These are phyloP conservation scores for Luperina testacea DNA, from an alignment of 2,888 invertebrate species.

Conservation along the genomic window DNA sequence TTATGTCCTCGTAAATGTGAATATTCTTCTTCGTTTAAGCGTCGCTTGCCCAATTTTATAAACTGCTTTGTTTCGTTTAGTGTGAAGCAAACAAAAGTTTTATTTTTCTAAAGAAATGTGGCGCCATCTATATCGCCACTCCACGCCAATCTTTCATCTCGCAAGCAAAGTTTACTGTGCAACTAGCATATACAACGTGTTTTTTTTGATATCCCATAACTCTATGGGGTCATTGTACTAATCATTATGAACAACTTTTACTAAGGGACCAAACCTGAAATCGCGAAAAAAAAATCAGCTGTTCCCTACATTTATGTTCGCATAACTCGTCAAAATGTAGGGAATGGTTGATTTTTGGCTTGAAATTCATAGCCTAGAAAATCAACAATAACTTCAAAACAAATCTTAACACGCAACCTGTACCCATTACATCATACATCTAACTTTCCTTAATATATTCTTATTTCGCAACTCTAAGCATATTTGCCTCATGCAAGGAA, in stretches of 20 bases:
- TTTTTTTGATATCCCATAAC: too few relatives aligned
- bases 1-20: conserved; percentile 47
- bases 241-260: too few relatives aligned
- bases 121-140: not conserved
- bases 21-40: conserved; percentile 37
- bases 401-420: not conserved
- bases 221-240: too few relatives aligned
- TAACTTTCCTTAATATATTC: conserved; percentile 39
- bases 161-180: not conserved
- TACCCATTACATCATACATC: conserved; percentile 21
- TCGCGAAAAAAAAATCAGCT: too few relatives aligned
- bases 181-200: not conserved
- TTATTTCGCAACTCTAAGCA: conserved; percentile 28
- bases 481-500: conserved; percentile 51
- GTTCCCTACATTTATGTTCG: too few relatives aligned
- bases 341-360: too few relatives aligned
- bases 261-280: too few relatives aligned
- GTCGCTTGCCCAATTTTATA: conserved; percentile 49
- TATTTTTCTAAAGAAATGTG: not conserved
- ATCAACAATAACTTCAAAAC: conserved; percentile 1
- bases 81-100: conserved; percentile 23
- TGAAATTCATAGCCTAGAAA: not conserved
- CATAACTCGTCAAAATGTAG: too few relatives aligned
- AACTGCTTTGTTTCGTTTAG: conserved; percentile 33
- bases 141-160: too few relatives aligned